Conservation (phyloP, 2,888 invertebrate species). For the Lordiphosa fenestrarum region DNA sequence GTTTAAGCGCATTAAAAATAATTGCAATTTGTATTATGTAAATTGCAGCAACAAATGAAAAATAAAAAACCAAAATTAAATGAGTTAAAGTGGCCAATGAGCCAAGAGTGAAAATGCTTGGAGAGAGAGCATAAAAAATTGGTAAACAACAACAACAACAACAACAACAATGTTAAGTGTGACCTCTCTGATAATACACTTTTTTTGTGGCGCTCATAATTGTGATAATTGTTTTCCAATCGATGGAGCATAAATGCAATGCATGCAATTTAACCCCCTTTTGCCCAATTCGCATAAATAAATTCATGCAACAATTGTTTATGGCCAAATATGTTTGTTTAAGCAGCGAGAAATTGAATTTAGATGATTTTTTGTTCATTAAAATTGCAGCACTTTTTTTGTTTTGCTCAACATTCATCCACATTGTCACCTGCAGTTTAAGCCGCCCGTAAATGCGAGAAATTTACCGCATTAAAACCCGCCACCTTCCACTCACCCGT, state of each 20-base stretch:
- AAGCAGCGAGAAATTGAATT: conserved; percentile 6
- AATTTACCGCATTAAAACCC: conserved; percentile 35
- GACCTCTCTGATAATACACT: conserved; percentile 4
- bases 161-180: conserved; percentile 20
- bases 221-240: conserved; percentile 73
- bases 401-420: no score
- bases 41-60: conserved; percentile 24
- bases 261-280: conserved; percentile 45
- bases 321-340: background rate
- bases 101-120: background rate
- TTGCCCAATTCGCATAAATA: conserved; percentile 8
- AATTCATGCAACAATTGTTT: conserved; percentile 8
- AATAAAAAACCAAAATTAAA: conserved; percentile 13
- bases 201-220: conserved; percentile 37
- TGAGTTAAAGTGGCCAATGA: conserved; percentile 23
- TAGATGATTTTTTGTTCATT: no score
- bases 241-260: conserved; percentile 59
- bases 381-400: no score
- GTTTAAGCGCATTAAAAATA: conserved; percentile 55
- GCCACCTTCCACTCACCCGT: conserved; percentile 10
- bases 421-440: background rate
- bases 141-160: background rate
- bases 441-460: conserved; percentile 16
- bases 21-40: conserved; percentile 60
- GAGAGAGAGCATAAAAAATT: background rate